phyloP scores from a whole-genome alignment of 2,888 invertebrate species.

The Eledone cirrhosa region DNA sequence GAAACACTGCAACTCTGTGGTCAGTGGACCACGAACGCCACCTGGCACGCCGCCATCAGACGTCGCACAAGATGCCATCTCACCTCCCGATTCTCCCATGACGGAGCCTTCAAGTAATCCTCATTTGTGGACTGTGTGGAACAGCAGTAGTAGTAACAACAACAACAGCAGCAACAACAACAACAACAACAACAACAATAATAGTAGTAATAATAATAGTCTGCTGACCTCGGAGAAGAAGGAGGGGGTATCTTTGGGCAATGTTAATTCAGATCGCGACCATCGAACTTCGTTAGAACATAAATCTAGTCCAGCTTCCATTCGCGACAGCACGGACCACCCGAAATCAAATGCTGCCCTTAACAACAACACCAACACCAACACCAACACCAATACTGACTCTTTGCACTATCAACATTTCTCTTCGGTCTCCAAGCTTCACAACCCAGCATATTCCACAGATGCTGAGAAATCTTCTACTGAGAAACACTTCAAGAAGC shows the following conservation, averaged over 20 bases:
- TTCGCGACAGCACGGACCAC: conserved; percentile 10
- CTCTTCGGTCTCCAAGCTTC: conserved; percentile 5
- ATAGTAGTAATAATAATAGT: too few species aligned
- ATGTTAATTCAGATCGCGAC: neutral
- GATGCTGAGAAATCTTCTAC: neutral
- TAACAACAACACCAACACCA: neutral
- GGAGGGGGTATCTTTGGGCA: neutral
- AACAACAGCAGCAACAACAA: too few species aligned
- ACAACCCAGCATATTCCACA: neutral
- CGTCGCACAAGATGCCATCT: conserved; percentile 8
- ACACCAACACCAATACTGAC: neutral
- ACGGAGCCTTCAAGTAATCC: neutral
- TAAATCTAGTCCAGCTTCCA: conserved; percentile 13
- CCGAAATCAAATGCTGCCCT: neutral
- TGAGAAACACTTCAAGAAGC: conserved; percentile 19
- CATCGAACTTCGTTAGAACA: neutral
- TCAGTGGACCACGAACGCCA: conserved; percentile 14
- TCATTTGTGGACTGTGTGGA: conserved; percentile 22
- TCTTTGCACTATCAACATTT: conserved; percentile 4
- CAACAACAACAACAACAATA: too few species aligned
- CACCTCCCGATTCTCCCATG: conserved; percentile 20
- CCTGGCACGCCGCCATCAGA: conserved; percentile 25
- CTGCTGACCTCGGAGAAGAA: neutral
- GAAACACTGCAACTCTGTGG: neutral
- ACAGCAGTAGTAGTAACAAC: neutral